Evolutionary conservation across 53 echinoderm and acorn worm species (phyloP).

Genomic region (Holothuria scabra): DNA sequence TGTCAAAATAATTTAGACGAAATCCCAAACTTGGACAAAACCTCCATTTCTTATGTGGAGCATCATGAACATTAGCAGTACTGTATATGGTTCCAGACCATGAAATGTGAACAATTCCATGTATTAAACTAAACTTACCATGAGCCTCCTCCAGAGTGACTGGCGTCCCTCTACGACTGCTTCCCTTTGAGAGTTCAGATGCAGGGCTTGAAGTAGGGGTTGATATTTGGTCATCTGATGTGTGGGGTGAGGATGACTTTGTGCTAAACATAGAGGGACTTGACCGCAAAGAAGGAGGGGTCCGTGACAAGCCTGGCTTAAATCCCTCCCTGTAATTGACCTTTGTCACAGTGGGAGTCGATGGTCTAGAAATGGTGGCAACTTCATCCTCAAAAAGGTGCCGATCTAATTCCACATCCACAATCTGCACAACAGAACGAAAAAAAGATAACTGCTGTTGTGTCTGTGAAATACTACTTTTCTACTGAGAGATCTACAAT

Average conservation of each 20-base stretch:
- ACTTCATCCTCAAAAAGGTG: constrained; percentile 85
- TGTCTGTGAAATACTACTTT: neutral
- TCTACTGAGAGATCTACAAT: neutral
- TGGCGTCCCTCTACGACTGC: constrained; percentile 17
- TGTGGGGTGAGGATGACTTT: constrained; percentile 46
- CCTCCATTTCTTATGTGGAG: too few species aligned
- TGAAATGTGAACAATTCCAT: too few species aligned
- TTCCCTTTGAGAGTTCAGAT: constrained; percentile 17
- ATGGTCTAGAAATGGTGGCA: constrained; percentile 77
- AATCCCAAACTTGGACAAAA: too few species aligned
- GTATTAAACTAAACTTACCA: constrained; percentile 7
- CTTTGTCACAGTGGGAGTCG: constrained; percentile 92
- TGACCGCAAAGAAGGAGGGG: constrained; percentile 58
- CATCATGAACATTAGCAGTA: too few species aligned
- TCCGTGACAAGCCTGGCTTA: constrained; percentile 73
- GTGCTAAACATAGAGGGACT: constrained; percentile 36
- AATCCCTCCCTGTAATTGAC: constrained; percentile 96
- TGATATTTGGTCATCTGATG: constrained; percentile 62
- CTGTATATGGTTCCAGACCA: too few species aligned
- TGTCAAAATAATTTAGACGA: too few species aligned
- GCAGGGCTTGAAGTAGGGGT: constrained; percentile 51
- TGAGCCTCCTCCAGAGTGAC: constrained; percentile 24
- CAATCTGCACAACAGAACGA: constrained; percentile 62
- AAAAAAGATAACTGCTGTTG: neutral
- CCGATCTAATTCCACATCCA: constrained; percentile 95